These are phyloP conservation scores for Odontesthes bonariensis DNA, from an alignment of 2,113 vertebrate species.

Conservation along the genomic window DNA sequence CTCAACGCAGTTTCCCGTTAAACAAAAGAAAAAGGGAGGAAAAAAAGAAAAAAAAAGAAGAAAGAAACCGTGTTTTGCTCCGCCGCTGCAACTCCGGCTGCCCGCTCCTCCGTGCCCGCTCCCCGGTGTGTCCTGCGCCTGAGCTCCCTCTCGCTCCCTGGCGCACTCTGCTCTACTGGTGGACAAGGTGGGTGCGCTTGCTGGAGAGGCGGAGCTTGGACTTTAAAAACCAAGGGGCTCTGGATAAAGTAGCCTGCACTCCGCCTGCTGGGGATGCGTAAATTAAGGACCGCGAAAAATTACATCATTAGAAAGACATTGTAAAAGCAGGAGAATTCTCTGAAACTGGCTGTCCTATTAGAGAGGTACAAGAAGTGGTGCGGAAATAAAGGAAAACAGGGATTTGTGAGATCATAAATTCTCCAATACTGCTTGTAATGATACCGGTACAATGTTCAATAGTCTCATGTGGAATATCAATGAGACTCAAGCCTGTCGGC, in stretches of 20 bases:
- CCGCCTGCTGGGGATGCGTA: conserved; percentile 40
- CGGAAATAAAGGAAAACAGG: too few relatives aligned
- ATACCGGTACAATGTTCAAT: too few relatives aligned
- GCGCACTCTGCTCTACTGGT: conserved; percentile 25
- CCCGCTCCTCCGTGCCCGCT: conserved; percentile 11
- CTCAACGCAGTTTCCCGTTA: background rate
- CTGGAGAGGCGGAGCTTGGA: conserved; percentile 77
- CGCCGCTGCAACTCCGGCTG: background rate
- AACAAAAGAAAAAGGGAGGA: background rate
- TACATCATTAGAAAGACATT: conserved; percentile 25
- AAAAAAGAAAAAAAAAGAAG: too few relatives aligned
- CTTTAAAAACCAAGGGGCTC: conserved; percentile 73
- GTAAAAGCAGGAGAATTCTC: background rate
- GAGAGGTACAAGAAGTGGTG: too few relatives aligned
- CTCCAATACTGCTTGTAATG: background rate
- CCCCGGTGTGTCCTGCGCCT: conserved; percentile 7
- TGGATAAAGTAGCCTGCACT: conserved; percentile 65
- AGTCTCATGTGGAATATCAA: background rate
- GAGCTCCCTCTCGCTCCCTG: background rate
- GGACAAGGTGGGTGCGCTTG: conserved; percentile 73
- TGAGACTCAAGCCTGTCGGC: background rate
- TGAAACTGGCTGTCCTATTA: too few relatives aligned
- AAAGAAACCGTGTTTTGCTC: background rate
- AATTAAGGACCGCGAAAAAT: conserved; percentile 15
- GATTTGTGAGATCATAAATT: background rate